Evolutionary conservation across 2,888 invertebrate species (phyloP).

Genomic region (Diabrotica balteata): DNA sequence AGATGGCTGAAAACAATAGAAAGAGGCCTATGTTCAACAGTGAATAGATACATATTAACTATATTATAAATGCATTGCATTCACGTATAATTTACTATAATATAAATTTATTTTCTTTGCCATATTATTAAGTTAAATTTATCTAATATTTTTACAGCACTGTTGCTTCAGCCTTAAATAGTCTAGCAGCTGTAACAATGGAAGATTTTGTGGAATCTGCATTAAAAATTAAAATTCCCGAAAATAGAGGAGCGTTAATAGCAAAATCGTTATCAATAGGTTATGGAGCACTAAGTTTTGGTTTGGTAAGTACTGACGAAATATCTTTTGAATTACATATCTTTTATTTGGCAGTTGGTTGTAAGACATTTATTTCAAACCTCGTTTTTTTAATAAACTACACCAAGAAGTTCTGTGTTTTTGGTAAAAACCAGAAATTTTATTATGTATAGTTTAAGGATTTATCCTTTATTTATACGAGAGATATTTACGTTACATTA

Average conservation of each 20-base stretch:
- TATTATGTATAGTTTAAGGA: too few relatives aligned
- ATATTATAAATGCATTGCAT: too few relatives aligned
- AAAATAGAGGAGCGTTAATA: slow-evolving; percentile 77
- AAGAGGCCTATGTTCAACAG: too few relatives aligned
- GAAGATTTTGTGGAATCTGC: slow-evolving; percentile 84
- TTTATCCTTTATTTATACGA: too few relatives aligned
- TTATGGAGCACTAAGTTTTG: slow-evolving; percentile 73
- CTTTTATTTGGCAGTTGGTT: neutral
- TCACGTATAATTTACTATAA: too few relatives aligned
- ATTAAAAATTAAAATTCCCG: slow-evolving; percentile 74
- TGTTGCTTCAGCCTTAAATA: slow-evolving; percentile 94
- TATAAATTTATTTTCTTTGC: too few relatives aligned
- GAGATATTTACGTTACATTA: too few relatives aligned
- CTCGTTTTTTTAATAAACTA: neutral
- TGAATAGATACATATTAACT: too few relatives aligned
- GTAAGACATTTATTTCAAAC: neutral
- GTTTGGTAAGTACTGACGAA: slow-evolving; percentile 60
- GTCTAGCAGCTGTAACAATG: slow-evolving; percentile 88
- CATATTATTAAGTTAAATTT: too few relatives aligned
- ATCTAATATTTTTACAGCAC: slow-evolving; percentile 69
- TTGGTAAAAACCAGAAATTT: too few relatives aligned
- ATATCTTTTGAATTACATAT: neutral
- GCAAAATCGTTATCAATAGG: slow-evolving; percentile 74
- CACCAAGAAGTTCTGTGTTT: too few relatives aligned
- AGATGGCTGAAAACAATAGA: too few relatives aligned